Evolutionary conservation across 2,888 invertebrate genomes (phyloP).

Genomic region (Orthonychiurus folsomi): DNA sequence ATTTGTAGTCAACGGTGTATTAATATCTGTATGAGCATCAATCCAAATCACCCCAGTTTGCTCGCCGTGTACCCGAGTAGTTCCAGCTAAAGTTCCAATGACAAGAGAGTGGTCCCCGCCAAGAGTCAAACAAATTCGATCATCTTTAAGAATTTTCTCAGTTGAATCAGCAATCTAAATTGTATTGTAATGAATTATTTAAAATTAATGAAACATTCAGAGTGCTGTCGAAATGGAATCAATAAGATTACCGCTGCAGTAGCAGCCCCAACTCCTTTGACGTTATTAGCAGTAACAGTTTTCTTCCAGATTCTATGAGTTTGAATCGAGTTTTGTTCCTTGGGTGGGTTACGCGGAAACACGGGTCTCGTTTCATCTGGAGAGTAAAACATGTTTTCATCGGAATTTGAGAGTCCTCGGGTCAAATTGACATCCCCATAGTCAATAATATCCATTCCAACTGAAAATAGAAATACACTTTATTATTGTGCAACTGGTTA

Average conservation of each 20-base stretch:
- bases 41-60: conserved; percentile 47
- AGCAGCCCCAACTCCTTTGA: not conserved
- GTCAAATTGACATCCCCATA: not conserved
- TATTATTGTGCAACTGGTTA: too few relatives aligned
- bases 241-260: not conserved
- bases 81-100: conserved; percentile 53
- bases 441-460: not conserved
- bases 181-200: too few relatives aligned
- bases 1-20: conserved; percentile 45
- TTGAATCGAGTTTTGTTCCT: not conserved
- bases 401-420: not conserved
- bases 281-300: not conserved
- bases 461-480: too few relatives aligned
- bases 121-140: conserved; percentile 43
- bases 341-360: not conserved
- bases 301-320: not conserved
- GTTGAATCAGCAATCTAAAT: conserved; percentile 24
- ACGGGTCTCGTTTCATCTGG: not conserved
- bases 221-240: too few relatives aligned
- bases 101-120: conserved; percentile 51
- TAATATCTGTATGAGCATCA: conserved; percentile 50
- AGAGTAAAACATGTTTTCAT: not conserved
- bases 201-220: not conserved
- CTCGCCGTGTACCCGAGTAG: conserved; percentile 40
- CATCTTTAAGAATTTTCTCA: conserved; percentile 22